Evolutionary conservation across 2,888 invertebrate genomes (phyloP).

Genomic region (Hetaerina titia): DNA sequence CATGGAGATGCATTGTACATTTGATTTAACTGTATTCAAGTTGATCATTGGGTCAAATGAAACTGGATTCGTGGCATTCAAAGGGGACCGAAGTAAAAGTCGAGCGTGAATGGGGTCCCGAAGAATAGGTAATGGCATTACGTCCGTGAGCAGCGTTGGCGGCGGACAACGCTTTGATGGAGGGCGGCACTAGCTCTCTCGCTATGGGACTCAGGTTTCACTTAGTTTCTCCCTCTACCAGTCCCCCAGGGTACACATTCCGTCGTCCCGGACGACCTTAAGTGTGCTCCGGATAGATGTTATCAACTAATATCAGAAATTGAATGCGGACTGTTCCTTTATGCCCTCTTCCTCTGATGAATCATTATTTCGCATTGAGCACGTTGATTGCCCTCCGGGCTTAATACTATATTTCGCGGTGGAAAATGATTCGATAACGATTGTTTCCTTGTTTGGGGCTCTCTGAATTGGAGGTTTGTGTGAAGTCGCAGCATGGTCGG

Average conservation of each 20-base stretch:
- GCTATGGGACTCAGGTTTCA: too few species aligned
- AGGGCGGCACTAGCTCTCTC: not conserved
- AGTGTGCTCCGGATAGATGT: not conserved
- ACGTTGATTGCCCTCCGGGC: not conserved
- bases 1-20: not conserved
- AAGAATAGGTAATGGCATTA: not conserved
- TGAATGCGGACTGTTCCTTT: not conserved
- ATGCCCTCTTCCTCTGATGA: not conserved
- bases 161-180: not conserved
- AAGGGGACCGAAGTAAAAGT: not conserved
- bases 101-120: not conserved
- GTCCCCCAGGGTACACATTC: not conserved
- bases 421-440: not conserved
- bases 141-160: not conserved
- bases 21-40: not conserved
- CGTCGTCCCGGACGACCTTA: not conserved
- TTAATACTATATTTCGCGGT: not conserved
- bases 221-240: not conserved
- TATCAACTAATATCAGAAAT: constrained; percentile 16
- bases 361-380: not conserved
- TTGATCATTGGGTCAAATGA: not conserved
- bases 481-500: not conserved
- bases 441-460: not conserved
- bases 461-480: not conserved
- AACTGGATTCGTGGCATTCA: not conserved